phyloP scores from a whole-genome alignment of 23 tunicate species.

The Halocynthia roretzi region DNA sequence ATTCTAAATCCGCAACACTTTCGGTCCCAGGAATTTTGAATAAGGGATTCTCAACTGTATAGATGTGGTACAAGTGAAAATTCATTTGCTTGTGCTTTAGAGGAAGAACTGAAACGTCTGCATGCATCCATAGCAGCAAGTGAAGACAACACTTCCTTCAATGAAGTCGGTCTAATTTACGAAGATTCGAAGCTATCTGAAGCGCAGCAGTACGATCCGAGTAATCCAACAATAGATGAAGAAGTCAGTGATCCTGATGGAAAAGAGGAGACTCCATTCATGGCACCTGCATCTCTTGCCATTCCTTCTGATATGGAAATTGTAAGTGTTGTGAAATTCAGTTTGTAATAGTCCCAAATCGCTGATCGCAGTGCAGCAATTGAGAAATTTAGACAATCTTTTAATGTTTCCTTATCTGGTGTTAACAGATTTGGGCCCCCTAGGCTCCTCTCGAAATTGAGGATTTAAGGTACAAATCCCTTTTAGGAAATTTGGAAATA shows the following conservation, averaged over 20 bases:
- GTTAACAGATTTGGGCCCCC: no score
- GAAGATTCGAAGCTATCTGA: conserved; percentile 8
- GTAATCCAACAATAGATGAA: conserved; percentile 46
- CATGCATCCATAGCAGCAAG: conserved; percentile 65
- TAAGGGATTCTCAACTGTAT: background rate
- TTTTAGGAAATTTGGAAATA: no score
- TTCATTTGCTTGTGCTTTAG: conserved; percentile 13
- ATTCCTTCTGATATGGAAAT: conserved; percentile 89
- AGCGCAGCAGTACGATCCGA: conserved; percentile 33
- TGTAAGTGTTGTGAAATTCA: conserved; percentile 18
- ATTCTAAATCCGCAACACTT: background rate
- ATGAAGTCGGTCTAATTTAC: conserved; percentile 28
- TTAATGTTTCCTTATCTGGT: background rate
- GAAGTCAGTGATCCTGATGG: conserved; percentile 1
- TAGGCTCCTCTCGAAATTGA: no score
- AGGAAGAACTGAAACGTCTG: conserved; percentile 86
- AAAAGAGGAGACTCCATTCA: conserved; percentile 51
- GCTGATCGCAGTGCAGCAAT: no score
- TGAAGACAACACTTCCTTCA: conserved; percentile 3
- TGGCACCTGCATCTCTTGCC: conserved; percentile 71
- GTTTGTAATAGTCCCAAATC: no score
- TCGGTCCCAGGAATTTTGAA: no score
- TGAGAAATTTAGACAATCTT: no score
- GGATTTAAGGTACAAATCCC: no score
- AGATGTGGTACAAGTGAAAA: background rate